phyloP scores from a whole-genome alignment of 2,113 vertebrate genomes.

The Scolopax mira region DNA sequence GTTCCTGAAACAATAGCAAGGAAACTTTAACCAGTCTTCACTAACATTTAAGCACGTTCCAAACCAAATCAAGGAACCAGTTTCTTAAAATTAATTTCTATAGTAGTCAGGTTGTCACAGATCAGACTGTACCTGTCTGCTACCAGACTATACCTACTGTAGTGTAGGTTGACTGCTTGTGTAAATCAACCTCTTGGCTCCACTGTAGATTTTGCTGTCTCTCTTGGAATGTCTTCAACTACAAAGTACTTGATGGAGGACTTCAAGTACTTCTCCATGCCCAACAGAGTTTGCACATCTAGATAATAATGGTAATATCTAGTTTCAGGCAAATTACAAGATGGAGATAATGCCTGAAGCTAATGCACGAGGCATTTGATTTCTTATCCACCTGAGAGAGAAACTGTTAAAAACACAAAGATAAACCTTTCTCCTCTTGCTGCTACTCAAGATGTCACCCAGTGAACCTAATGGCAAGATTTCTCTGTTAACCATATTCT shows the following conservation, averaged over 20 bases:
- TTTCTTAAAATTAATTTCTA: not conserved
- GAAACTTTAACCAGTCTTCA: not conserved
- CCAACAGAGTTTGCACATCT: not conserved
- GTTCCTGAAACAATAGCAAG: not conserved
- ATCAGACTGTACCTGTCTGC: not conserved
- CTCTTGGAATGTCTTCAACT: not conserved
- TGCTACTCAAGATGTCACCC: not conserved
- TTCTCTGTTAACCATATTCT: not conserved
- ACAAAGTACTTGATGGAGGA: not conserved
- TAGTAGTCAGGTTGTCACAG: not conserved
- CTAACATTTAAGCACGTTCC: not conserved
- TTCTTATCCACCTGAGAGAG: not conserved
- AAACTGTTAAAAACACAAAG: not conserved
- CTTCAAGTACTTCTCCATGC: not conserved
- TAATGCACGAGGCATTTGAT: not conserved
- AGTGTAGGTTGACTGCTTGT: not conserved
- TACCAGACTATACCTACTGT: not conserved
- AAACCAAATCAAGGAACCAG: not conserved
- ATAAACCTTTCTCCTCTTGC: not conserved
- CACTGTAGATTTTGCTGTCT: not conserved
- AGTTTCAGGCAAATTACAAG: not conserved
- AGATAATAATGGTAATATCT: not conserved
- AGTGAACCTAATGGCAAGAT: not conserved
- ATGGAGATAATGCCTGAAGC: not conserved
- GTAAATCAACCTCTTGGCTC: not conserved